Evolutionary conservation across 1,140 invertebrate genomes (phyloP), one percentile per base, ranked within the genome.

Genomic region (Hermatobates lingyangjiaoensis): DNA sequence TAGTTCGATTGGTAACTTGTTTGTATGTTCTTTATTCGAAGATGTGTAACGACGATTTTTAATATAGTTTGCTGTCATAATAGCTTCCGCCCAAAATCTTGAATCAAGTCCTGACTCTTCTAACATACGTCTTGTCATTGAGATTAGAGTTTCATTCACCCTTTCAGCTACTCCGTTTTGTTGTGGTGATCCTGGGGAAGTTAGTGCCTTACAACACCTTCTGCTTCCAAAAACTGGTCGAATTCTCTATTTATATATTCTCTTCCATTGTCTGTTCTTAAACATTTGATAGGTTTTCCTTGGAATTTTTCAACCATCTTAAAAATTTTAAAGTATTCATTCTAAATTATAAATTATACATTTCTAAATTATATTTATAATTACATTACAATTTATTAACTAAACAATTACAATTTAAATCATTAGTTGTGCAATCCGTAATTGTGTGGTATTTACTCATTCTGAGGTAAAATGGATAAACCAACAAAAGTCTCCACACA

Each of bases 221-320:
- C 15, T 2, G 26, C 42, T 45, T 54, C 14, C 7, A 52, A 40
- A 23, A 26, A 14, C 15, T 25, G 50, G 7, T 56, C 20, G 38
- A 53, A 15, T 4, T 52, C n/a, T 18, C 27, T 26, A 39, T 53
- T 54, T 10, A 7, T 7, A 50, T 51, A 51, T 56, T 70, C 66
- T 23, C 26, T 52, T 7, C 64, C 64, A 57, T 68, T 66, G 30
- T 45, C 23, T 10, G 39, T 52, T 39, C 21, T 46, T 15, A 47
- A 21, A n/a, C 39, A 53, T 49, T 45, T 68, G 62, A 25, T 61
- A 50, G 52, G 47, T 51, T 45, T 12, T 50, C 40, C 42, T 50
- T 51, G 27, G 0, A 27, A 25, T n/a, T 28, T 14, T 45, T 50
- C 38, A 25, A 27, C 38, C 23, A 40, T 23, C 30, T 52, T 26